These are phyloP conservation scores for Tenthredo livida DNA, from an alignment of 2,888 invertebrate genomes.

Conservation along the genomic window DNA sequence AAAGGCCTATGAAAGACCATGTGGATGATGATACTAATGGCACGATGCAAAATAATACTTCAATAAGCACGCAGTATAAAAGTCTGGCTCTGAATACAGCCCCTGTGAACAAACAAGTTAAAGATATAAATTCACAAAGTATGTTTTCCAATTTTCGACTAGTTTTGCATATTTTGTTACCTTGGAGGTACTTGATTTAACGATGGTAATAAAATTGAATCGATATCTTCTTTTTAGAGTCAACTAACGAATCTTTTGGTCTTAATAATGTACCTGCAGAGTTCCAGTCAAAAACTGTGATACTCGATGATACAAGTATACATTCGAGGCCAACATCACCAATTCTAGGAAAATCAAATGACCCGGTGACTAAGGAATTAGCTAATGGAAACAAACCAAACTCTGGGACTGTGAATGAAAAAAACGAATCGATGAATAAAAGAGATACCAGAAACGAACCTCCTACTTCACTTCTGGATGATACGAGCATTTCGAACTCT, in stretches of 20 bases:
- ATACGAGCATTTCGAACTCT: neutral
- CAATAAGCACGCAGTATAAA: slow-evolving; percentile 11
- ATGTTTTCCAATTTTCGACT: neutral
- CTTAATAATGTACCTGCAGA: neutral
- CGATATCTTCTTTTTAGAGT: neutral
- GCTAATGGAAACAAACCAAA: neutral
- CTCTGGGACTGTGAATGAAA: neutral
- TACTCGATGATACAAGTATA: neutral
- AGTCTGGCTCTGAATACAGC: neutral
- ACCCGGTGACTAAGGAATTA: neutral
- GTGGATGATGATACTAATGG: neutral
- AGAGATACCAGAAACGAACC: neutral
- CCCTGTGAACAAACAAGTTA: neutral
- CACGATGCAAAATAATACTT: neutral
- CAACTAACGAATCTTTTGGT: neutral
- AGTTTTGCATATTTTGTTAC: neutral
- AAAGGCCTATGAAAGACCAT: neutral
- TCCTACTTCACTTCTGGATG: neutral
- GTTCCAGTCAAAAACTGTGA: neutral
- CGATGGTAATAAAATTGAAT: neutral
- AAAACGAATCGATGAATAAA: neutral
- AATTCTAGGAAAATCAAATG: neutral
- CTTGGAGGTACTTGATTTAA: neutral
- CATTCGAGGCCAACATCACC: neutral
- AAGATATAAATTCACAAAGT: slow-evolving; percentile 3